Percentiles rank a stretch among this genome's conserved stretches.
phyloP scores from a whole-genome alignment of 1,140 invertebrate species.

The Magallana angulata region DNA sequence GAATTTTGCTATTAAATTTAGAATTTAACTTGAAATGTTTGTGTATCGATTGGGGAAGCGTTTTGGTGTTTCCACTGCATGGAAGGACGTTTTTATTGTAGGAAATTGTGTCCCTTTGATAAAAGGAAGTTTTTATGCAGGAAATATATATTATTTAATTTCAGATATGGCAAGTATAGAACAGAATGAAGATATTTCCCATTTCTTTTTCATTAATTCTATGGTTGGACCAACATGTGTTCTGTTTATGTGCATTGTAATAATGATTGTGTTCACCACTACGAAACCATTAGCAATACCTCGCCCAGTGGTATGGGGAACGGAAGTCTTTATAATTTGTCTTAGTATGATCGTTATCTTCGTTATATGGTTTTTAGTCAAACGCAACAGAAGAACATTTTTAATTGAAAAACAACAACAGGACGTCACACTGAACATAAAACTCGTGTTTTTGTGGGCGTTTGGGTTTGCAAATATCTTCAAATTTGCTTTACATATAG shows the following conservation, averaged over 20 bases:
- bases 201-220: background rate
- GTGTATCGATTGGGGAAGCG: no score
- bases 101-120: no score
- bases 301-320: conserved; percentile 8
- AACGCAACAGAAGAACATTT: background rate
- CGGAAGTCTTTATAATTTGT: background rate
- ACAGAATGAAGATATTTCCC: background rate
- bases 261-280: background rate
- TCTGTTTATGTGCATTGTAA: background rate
- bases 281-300: background rate
- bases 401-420: background rate
- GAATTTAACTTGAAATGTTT: no score
- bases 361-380: background rate
- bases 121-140: no score
- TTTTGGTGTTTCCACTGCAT: no score
- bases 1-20: no score
- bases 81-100: no score
- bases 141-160: no score
- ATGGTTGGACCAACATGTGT: background rate
- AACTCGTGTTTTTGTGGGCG: background rate
- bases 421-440: background rate
- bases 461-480: background rate
- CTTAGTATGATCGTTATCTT: background rate
- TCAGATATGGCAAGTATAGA: no score
- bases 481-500: background rate